phyloP scores from a whole-genome alignment of 1,140 invertebrate genomes.

The Nephila pilipes region DNA sequence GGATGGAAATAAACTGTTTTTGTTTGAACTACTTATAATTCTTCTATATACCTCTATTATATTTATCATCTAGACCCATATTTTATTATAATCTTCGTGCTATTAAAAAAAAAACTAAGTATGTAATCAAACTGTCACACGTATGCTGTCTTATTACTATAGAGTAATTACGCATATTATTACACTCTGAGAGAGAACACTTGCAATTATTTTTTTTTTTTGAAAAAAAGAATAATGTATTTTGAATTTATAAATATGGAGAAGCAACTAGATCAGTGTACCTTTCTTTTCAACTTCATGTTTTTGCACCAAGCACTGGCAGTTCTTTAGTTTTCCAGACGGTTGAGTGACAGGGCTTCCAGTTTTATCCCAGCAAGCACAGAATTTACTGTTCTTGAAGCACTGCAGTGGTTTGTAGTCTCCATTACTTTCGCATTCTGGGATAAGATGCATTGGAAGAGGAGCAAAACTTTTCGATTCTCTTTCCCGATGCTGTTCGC shows the following conservation, averaged over 20 bases:
- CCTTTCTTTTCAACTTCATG: not conserved
- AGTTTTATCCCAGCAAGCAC: constrained; percentile 75
- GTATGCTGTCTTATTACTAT: no score
- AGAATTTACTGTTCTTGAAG: constrained; percentile 66
- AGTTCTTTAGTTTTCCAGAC: constrained; percentile 67
- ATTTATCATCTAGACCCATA: no score
- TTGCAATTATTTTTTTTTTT: no score
- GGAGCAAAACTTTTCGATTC: not conserved
- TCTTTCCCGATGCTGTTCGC: constrained; percentile 41
- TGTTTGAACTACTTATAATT: no score
- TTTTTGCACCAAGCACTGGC: constrained; percentile 51
- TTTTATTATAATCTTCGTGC: no score
- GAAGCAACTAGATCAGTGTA: not conserved
- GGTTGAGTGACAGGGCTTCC: constrained; percentile 70
- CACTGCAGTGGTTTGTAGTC: constrained; percentile 71
- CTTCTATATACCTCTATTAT: no score
- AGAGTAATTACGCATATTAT: no score
- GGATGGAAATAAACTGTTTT: no score
- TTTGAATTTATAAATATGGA: not conserved
- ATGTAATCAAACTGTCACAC: no score
- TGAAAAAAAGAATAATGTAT: no score
- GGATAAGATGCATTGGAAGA: constrained; percentile 43
- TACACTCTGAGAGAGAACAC: no score
- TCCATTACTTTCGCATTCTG: constrained; percentile 72
- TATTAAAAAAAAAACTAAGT: no score